phyloP scores from a whole-genome alignment of 2,888 invertebrate species.

The Clanis bilineata region DNA sequence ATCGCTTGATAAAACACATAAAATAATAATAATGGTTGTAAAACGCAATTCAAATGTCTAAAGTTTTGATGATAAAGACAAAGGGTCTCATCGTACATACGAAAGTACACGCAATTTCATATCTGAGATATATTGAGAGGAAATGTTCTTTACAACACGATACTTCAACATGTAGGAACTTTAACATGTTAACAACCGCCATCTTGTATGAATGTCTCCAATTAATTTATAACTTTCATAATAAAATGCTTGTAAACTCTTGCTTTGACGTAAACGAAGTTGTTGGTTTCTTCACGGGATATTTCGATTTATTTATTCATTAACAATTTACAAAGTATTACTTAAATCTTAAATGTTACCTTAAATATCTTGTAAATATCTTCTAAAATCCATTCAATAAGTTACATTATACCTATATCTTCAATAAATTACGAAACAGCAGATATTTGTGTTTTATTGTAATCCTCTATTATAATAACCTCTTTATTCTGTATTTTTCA shows the following conservation, averaged over 20 bases:
- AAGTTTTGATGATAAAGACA: background rate
- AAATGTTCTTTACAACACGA: background rate
- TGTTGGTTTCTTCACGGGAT: slow-evolving; percentile 16
- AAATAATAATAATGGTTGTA: background rate
- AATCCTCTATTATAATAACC: background rate
- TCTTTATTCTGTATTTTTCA: background rate
- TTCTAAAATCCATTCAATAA: slow-evolving; percentile 72
- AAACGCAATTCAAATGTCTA: background rate
- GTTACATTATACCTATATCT: slow-evolving; percentile 75
- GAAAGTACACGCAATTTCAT: background rate
- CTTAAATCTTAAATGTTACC: slow-evolving; percentile 62
- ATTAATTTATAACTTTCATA: slow-evolving; percentile 2
- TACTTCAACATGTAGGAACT: background rate
- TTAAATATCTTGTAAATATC: slow-evolving; percentile 75
- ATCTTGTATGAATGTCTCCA: background rate
- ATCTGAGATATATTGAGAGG: background rate
- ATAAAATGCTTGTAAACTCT: background rate
- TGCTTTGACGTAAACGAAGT: background rate
- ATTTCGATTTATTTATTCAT: slow-evolving; percentile 1
- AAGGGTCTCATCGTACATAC: background rate
- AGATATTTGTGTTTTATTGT: slow-evolving; percentile 35
- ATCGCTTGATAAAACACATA: background rate
- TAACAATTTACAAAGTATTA: slow-evolving; percentile 56
- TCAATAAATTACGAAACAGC: slow-evolving; percentile 70
- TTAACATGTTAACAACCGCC: background rate